Percentiles rank a stretch among this genome's conserved stretches.
Conservation (phyloP, 1,140 invertebrate genomes). For the Pseudomyrmex sp. region DNA sequence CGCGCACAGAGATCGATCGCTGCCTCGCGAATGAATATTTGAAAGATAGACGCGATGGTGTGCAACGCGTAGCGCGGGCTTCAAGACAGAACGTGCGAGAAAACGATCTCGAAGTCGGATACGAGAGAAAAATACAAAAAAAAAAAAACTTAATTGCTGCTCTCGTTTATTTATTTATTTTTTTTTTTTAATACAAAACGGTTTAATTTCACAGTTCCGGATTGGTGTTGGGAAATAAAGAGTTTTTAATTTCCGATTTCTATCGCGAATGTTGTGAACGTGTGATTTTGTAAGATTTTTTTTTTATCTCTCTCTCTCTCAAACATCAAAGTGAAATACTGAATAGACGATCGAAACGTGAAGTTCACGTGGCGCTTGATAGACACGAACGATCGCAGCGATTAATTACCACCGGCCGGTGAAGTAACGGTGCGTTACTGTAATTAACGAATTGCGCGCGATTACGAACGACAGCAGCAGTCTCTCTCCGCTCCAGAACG, state of each 20-base stretch:
- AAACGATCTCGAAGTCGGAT: constrained; percentile 1
- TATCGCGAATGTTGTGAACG: constrained; percentile 40
- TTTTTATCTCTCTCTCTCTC: constrained; percentile 29
- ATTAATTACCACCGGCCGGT: constrained; percentile 2
- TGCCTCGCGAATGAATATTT: constrained; percentile 40
- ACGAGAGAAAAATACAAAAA: background rate
- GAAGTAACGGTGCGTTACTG: constrained; percentile 2
- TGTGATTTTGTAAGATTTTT: background rate
- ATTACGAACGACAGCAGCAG: background rate
- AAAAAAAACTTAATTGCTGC: background rate
- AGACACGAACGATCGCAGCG: background rate
- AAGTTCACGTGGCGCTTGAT: background rate
- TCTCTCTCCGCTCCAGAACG: background rate
- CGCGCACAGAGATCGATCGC: constrained; percentile 16
- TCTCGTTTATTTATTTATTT: background rate
- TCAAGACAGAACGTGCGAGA: background rate
- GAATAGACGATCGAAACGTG: constrained; percentile 15
- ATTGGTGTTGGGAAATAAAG: constrained; percentile 14
- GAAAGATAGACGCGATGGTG: background rate
- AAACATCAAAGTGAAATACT: constrained; percentile 9
- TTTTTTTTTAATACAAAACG: background rate
- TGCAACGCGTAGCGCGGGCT: constrained; percentile 2
- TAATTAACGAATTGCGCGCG: constrained; percentile 35
- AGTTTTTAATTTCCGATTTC: constrained; percentile 34
- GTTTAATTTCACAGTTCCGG: constrained; percentile 17